phyloP scores from a whole-genome alignment of 2,888 invertebrate species.

The Macropis europaea region DNA sequence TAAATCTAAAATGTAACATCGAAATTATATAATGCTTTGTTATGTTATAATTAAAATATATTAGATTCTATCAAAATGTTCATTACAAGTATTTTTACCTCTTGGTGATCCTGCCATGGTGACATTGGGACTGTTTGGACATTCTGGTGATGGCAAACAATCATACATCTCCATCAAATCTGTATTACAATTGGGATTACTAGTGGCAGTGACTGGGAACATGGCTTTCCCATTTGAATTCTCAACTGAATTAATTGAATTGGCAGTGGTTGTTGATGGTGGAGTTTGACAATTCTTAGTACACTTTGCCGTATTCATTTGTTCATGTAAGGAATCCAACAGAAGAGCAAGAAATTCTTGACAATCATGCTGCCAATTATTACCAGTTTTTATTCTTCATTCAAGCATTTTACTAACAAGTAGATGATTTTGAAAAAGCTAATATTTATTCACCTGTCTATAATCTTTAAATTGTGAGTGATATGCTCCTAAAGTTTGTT shows the following conservation, averaged over 20 bases:
- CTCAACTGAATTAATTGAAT: conserved; percentile 67
- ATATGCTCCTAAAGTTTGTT: conserved; percentile 82
- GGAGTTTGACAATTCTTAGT: conserved; percentile 72
- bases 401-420: background rate
- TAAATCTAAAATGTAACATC: conserved; percentile 42
- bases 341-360: conserved; percentile 85
- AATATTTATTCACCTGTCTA: conserved; percentile 81
- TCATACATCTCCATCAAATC: conserved; percentile 72
- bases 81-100: conserved; percentile 59
- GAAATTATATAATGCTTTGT: background rate
- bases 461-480: conserved; percentile 84
- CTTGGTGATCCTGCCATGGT: conserved; percentile 77
- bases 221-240: conserved; percentile 65
- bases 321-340: conserved; percentile 84
- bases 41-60: background rate
- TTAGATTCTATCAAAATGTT: background rate
- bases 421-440: background rate
- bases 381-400: conserved; percentile 9
- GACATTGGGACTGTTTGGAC: conserved; percentile 75
- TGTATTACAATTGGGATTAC: conserved; percentile 62
- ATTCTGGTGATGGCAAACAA: conserved; percentile 70
- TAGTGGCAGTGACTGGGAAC: conserved; percentile 68
- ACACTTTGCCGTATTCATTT: conserved; percentile 80
- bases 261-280: conserved; percentile 73
- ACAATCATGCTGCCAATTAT: conserved; percentile 82